Base-by-base conservation (phyloP, 2,113 vertebrate genomes). In the Sylvia atricapilla region DNA sequence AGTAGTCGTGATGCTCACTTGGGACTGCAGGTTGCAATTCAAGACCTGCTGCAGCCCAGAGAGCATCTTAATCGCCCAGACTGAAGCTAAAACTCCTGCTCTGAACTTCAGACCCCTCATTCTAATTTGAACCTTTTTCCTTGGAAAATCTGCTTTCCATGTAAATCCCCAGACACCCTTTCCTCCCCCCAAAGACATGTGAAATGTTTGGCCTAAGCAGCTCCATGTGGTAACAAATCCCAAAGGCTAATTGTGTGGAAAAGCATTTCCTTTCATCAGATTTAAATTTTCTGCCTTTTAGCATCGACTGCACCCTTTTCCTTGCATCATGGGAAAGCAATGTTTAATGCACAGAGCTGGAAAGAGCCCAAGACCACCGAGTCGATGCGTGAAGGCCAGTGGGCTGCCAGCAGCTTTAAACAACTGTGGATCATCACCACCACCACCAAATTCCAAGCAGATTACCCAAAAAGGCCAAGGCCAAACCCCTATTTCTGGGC, bases 251-350 rank as follows among this genome's bases (percentile, higher is more conserved):
- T 90, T 93, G 82, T 85, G 78, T 95, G 76, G 93, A 96, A 96
- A 96, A 96, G 85, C 90, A 93, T 94, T 96, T 97, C 90, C 92
- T 96, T 97, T 96, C 94, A 96, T 96, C 93, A 93, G 90, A 94
- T 96, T 97, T 95, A 94, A 80, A 94, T 96, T 96, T 96, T 94
- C 76, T 96, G 94, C 93, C 85, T 96, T 96, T 90, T 96, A 96
- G 79, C 59, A 7, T 74, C 2, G 44, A 92, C 93, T 95, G 90
- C 90, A 74, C 72, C 95, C 94, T 94, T 94, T 93, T 87, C 53
- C 93, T 94, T 96, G 93, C 95, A 93, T 96, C 96, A 96, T 85
- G 33, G 76, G 95, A 97, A 94, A 95, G 85, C 76, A 95, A 95
- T 90, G 92, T 56, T 93, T 80, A 96, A 95, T 88, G 93, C 92